Evolutionary conservation across 2,888 invertebrate species (phyloP).

Genomic region (Epirrhoe tristata): DNA sequence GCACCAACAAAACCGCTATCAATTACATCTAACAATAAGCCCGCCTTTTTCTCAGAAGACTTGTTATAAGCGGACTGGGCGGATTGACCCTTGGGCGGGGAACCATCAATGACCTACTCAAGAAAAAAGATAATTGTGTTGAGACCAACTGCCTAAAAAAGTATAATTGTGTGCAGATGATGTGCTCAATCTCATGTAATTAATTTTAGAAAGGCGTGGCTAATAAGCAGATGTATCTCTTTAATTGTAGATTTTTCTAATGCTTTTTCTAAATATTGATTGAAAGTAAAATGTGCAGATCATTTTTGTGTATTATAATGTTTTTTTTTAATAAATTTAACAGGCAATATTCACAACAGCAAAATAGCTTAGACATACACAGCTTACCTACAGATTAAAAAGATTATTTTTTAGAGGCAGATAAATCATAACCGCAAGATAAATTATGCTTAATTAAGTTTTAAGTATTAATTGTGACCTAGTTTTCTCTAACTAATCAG

Average conservation of each 20-base stretch:
- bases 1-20: conserved; percentile 22
- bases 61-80: conserved; percentile 59
- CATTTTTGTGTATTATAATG: neutral
- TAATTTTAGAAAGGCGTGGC: conserved; percentile 60
- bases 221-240: conserved; percentile 55
- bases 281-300: neutral
- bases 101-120: conserved; percentile 54
- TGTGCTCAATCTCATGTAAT: conserved; percentile 58
- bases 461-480: no score
- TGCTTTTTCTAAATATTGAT: conserved; percentile 14
- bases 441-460: no score
- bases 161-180: conserved; percentile 54
- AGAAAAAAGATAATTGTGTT: conserved; percentile 10
- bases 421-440: no score
- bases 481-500: no score
- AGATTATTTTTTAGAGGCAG: no score
- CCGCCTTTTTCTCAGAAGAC: conserved; percentile 51
- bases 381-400: no score
- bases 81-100: conserved; percentile 56
- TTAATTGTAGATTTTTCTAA: conserved; percentile 49
- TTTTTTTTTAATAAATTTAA: neutral
- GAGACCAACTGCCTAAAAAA: conserved; percentile 33
- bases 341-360: no score
- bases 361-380: no score
- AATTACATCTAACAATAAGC: conserved; percentile 46